Percentiles rank a stretch among this genome's conserved stretches.
phyloP scores from a whole-genome alignment of 2,888 invertebrate genomes.

The Nasonia oneida region DNA sequence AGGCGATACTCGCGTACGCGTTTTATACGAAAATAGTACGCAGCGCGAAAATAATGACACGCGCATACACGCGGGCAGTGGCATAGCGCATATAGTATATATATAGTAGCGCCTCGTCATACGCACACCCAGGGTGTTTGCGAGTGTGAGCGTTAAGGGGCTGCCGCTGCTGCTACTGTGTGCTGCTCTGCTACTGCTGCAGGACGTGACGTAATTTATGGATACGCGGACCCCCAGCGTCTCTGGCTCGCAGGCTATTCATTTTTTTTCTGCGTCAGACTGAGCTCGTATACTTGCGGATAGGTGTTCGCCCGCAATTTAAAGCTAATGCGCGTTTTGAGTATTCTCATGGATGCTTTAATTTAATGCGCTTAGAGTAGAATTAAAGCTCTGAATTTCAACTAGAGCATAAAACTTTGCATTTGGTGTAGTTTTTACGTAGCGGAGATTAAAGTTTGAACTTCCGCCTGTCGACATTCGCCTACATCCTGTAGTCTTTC shows the following conservation, averaged over 20 bases:
- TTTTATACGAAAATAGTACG: constrained; percentile 71
- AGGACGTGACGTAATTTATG: constrained; percentile 57
- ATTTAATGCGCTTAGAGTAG: neutral
- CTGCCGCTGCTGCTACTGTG: constrained; percentile 17
- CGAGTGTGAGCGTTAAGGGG: constrained; percentile 35
- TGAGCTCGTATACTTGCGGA: constrained; percentile 12
- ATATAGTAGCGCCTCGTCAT: constrained; percentile 9
- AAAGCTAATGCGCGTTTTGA: neutral
- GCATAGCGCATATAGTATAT: too few species aligned
- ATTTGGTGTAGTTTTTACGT: too few species aligned
- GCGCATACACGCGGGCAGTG: neutral
- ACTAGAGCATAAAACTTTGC: too few species aligned
- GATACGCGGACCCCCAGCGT: constrained; percentile 31
- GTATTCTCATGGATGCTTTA: neutral
- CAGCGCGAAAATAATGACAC: constrained; percentile 74
- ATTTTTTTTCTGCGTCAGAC: constrained; percentile 3
- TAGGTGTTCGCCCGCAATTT: neutral
- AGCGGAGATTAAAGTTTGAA: neutral
- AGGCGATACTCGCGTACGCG: constrained; percentile 15
- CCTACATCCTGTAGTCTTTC: neutral
- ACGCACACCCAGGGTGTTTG: constrained; percentile 15
- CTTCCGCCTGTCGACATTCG: neutral
- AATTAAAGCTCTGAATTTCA: too few species aligned
- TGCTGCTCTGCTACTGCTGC: neutral
- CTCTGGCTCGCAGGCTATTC: constrained; percentile 16